Evolutionary conservation across 2,888 invertebrate species (phyloP), one percentile per base, ranked within the genome.

Genomic region (Perdita meconis): DNA sequence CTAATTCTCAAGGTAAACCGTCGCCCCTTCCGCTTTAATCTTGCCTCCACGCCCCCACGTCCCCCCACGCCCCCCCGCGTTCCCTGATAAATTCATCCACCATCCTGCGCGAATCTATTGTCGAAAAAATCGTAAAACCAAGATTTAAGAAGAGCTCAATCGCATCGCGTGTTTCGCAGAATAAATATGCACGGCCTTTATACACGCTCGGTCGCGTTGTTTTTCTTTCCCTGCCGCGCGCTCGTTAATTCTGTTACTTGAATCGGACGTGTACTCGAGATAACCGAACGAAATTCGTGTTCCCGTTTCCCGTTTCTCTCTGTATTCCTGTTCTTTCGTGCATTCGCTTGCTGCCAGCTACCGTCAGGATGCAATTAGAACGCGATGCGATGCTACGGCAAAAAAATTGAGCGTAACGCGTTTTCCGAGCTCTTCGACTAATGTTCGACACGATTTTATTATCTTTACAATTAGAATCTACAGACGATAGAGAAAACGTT

Each of bases 1-100:
- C 99, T 91, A 99, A 99, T 94, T 98, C 97, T 90, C 97, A 97
- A 95, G 97, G 97, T 97, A 93, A 91, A 60, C 70, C 59, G 59
- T 50, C 61, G 70, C 34, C n/a, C 55, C 2, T 12, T 16, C 2
- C 19, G 8, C 3, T 4, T 24, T 44, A 40, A n/a, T 34, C n/a
- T 24, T 30, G 10, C 22, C n/a, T 8, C 42, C 10, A 1, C 8
- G 8, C n/a, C 8, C 44, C 0, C 8, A 10, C 44, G 5, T 2
- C 22, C 12, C 47, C 19, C 19, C 12, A 3, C 44, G 3, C 22
- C 19, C 47, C 19, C 19, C 2, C 22, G 2, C 2, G 44, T 16
- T 42, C 30, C 30, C 30, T 30, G 2, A 2, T 30, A 6, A 4
- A 2, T 30, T 30, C 6, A 2, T 30, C 6, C 30, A n/a, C 30